phyloP scores from a whole-genome alignment of 2,888 invertebrate genomes.

The Pandemis corylana region DNA sequence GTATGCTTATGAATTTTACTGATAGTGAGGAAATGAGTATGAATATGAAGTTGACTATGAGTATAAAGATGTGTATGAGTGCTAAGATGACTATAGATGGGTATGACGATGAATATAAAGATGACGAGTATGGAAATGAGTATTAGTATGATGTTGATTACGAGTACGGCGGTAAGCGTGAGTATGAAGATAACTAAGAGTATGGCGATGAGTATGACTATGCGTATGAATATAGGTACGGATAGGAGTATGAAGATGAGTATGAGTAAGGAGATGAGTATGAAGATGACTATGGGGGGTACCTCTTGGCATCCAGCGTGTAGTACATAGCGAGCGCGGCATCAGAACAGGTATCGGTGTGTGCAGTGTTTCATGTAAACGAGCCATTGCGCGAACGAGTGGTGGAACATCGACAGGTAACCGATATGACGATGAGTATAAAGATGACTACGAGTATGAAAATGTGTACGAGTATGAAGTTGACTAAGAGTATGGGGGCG shows the following conservation, averaged over 20 bases:
- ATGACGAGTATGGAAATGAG: not conserved
- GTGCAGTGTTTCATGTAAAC: slow-evolving; percentile 99
- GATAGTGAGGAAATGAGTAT: not conserved
- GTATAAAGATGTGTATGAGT: not conserved
- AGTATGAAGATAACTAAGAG: not conserved
- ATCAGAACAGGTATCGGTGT: slow-evolving; percentile 95
- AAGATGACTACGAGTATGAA: not conserved
- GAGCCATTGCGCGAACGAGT: slow-evolving; percentile 97
- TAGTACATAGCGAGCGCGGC: slow-evolving; percentile 94
- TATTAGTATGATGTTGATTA: not conserved
- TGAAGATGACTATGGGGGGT: not conserved
- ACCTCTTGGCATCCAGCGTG: slow-evolving; percentile 87
- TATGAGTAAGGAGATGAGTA: not conserved
- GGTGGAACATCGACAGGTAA: slow-evolving; percentile 92
- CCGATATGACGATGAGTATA: slow-evolving; percentile 64
- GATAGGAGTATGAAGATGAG: not conserved
- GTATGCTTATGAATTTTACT: no score
- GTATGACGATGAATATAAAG: no score
- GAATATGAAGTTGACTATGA: no score
- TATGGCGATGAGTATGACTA: not conserved
- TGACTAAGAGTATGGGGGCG: not conserved
- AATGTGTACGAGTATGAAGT: not conserved
- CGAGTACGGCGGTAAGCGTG: no score
- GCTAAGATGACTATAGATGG: no score
- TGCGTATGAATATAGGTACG: not conserved